A percentile compares a stretch with the other conserved stretches of the same genome.
phyloP scores from a whole-genome alignment of 2,113 vertebrate genomes.

The Pterophyllum scalare region DNA sequence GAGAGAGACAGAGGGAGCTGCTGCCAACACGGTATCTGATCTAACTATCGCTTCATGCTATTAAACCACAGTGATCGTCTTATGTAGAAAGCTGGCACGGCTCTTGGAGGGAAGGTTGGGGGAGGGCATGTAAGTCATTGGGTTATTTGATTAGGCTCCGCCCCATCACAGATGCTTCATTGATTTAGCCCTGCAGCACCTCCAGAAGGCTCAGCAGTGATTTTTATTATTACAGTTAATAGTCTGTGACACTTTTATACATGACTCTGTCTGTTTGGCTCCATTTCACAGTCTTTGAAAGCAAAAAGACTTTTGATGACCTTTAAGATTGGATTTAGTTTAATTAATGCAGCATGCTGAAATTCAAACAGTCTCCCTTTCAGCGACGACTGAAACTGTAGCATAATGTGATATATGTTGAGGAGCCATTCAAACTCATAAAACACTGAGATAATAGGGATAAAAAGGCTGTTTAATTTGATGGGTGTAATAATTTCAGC shows the following conservation, averaged over 20 bases:
- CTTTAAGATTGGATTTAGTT: conserved; percentile 7
- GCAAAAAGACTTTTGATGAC: neutral
- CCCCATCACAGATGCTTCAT: conserved; percentile 56
- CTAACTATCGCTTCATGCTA: conserved; percentile 41
- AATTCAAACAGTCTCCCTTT: neutral
- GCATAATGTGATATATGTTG: neutral
- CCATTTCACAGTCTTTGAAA: neutral
- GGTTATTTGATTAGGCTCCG: conserved; percentile 44
- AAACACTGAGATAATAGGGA: neutral
- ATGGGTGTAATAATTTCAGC: too few relatives aligned
- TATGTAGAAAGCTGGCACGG: conserved; percentile 46
- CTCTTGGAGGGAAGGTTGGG: neutral
- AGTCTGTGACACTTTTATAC: conserved; percentile 12
- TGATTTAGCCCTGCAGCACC: conserved; percentile 49
- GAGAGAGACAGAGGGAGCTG: conserved; percentile 29
- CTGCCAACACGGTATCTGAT: conserved; percentile 63
- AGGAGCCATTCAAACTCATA: neutral
- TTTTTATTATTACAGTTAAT: conserved; percentile 24
- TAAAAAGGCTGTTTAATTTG: neutral
- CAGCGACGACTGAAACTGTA: neutral
- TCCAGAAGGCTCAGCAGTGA: conserved; percentile 31
- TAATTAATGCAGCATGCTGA: neutral
- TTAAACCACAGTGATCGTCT: conserved; percentile 53
- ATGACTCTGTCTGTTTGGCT: neutral
- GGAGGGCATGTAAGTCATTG: conserved; percentile 31